Conservation (phyloP, 2,113 vertebrate genomes). For the Paedocypris sp. region DNA sequence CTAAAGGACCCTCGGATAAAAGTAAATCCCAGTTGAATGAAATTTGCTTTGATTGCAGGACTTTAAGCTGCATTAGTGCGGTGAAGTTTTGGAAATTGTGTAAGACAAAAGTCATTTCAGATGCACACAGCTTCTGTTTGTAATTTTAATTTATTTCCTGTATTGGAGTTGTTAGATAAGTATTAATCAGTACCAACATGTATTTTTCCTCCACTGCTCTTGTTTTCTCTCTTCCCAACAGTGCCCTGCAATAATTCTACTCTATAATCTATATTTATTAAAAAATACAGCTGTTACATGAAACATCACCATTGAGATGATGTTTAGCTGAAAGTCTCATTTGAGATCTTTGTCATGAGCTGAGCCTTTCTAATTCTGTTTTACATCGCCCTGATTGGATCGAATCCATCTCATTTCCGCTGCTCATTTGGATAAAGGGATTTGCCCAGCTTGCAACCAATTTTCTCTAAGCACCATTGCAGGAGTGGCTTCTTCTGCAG, state of each 20-base stretch:
- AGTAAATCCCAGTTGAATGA: neutral
- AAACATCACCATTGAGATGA: neutral
- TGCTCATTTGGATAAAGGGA: constrained; percentile 14
- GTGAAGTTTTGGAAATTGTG: no score
- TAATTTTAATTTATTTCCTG: no score
- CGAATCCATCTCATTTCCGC: constrained; percentile 5
- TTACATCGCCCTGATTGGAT: neutral
- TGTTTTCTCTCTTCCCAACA: no score
- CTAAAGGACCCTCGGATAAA: neutral
- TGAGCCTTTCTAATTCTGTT: neutral
- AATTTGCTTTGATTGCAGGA: no score
- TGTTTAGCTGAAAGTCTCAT: neutral
- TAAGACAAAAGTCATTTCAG: no score
- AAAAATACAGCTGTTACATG: neutral
- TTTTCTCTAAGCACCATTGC: constrained; percentile 3
- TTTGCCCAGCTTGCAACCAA: neutral
- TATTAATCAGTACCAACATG: no score
- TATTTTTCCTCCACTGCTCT: no score
- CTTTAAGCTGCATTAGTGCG: neutral
- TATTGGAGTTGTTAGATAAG: no score
- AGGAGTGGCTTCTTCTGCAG: neutral
- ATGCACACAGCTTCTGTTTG: no score
- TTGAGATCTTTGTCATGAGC: neutral
- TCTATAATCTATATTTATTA: neutral
- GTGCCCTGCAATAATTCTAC: no score